Evolutionary conservation across 1,140 invertebrate species (phyloP).

Genomic region (Laupala kohalensis): DNA sequence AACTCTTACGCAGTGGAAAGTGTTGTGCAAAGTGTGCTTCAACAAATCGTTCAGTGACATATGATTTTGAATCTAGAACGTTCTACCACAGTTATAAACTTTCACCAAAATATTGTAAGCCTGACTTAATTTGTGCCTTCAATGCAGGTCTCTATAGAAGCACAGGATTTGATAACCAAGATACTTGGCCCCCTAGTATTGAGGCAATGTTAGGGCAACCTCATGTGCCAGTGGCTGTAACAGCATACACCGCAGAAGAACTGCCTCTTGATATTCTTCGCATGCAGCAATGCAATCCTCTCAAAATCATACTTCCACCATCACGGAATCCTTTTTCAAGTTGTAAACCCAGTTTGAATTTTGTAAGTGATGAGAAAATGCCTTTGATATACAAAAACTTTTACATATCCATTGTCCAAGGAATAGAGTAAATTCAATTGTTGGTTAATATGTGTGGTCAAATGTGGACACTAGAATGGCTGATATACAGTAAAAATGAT

Average conservation of each 20-base stretch:
- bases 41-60: slow-evolving; percentile 29
- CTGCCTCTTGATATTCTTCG: slow-evolving; percentile 41
- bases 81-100: slow-evolving; percentile 44
- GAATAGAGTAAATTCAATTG: neutral
- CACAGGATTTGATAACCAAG: slow-evolving; percentile 42
- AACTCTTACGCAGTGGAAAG: slow-evolving; percentile 32
- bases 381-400: slow-evolving; percentile 61
- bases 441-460: neutral
- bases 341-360: slow-evolving; percentile 54
- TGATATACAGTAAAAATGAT: neutral
- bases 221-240: slow-evolving; percentile 44
- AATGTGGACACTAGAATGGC: neutral
- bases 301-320: slow-evolving; percentile 36
- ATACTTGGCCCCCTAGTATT: slow-evolving; percentile 52
- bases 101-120: slow-evolving; percentile 29
- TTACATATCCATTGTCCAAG: slow-evolving; percentile 28
- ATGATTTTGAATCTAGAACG: slow-evolving; percentile 37
- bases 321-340: slow-evolving; percentile 47
- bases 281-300: slow-evolving; percentile 29
- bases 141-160: slow-evolving; percentile 53
- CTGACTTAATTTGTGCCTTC: slow-evolving; percentile 49
- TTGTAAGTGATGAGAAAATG: slow-evolving; percentile 51
- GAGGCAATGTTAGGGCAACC: slow-evolving; percentile 27
- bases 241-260: slow-evolving; percentile 49
- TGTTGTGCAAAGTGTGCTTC: slow-evolving; percentile 34